Evolutionary conservation across 1,140 invertebrate genomes (phyloP), one percentile per base, ranked within the genome.

Genomic region (Bombus ignitus): DNA sequence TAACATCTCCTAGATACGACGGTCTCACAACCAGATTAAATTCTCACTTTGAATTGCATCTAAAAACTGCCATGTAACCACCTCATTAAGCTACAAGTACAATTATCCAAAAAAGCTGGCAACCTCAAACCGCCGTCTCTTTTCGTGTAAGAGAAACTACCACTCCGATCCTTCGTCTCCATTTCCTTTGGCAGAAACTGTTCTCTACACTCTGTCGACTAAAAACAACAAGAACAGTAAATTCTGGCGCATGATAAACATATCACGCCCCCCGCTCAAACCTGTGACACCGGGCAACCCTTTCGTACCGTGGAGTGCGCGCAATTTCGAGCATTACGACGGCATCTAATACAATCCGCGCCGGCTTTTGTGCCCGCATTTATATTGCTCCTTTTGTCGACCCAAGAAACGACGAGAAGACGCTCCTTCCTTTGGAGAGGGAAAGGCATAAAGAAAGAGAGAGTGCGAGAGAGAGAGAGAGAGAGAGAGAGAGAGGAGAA

Each of bases 331-430:
- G 87, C 87, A 88, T 90, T 88, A 86, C 89, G 72, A 70, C 57
- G 89, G 79, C 89, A 70, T 90, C 89, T 90, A 91, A 91, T 90
- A 90, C 89, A 86, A 90, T 91, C 87, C 87, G 47, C 83, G 77
- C 72, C 73, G 39, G 78, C 82, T 87, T 85, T 85, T 87, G 85
- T 89, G 77, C 57, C 65, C 59, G 70, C 76, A 78, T 80, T 79
- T 89, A 83, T 78, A 83, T 78, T 83, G 74, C 81, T 81, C 81
- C 81, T 87, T 84, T 84, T 83, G 80, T 86, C 35, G 72, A 28
- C 5, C 13, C 47, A 5, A 47, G 42, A 35, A 53, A 35, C 44
- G 73, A 53, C 72, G 2, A 5, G 32, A 71, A 42, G 76, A 79
- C 70, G 75, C 15, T 71, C 25, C 70, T 6, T 39, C 32, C n/a